phyloP scores from a whole-genome alignment of 2,113 vertebrate genomes.

The Centrocercus urophasianus region DNA sequence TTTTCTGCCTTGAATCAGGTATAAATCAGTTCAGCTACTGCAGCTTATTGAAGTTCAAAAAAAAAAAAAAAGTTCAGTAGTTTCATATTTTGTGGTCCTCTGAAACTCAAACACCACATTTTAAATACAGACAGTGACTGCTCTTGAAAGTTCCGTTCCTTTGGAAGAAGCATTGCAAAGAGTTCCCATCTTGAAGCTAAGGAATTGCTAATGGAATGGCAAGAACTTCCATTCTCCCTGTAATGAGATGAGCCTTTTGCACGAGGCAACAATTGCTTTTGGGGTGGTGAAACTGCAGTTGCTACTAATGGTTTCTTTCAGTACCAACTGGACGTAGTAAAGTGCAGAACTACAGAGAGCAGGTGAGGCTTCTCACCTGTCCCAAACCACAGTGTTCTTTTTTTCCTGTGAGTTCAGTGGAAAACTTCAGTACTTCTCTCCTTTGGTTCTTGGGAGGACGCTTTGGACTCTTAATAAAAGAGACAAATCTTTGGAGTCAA shows the following conservation, averaged over 20 bases:
- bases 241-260: neutral
- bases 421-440: neutral
- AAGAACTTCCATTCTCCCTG: neutral
- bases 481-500: neutral
- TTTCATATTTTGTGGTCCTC: neutral
- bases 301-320: neutral
- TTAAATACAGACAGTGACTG: neutral
- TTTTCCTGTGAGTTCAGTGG: neutral
- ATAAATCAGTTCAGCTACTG: conserved; percentile 45
- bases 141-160: neutral
- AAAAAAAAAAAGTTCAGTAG: neutral
- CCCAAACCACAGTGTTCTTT: neutral
- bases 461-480: neutral
- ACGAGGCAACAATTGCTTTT: neutral
- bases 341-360: neutral
- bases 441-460: neutral
- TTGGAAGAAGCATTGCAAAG: neutral
- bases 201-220: neutral
- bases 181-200: neutral
- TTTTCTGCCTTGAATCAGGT: conserved; percentile 22
- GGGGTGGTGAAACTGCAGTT: neutral
- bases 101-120: neutral
- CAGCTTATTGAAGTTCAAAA: neutral
- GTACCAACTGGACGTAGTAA: neutral
- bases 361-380: neutral